phyloP scores from a whole-genome alignment of 37 sponge, comb jelly and placozoan species.

The Tethya wilhelma region DNA sequence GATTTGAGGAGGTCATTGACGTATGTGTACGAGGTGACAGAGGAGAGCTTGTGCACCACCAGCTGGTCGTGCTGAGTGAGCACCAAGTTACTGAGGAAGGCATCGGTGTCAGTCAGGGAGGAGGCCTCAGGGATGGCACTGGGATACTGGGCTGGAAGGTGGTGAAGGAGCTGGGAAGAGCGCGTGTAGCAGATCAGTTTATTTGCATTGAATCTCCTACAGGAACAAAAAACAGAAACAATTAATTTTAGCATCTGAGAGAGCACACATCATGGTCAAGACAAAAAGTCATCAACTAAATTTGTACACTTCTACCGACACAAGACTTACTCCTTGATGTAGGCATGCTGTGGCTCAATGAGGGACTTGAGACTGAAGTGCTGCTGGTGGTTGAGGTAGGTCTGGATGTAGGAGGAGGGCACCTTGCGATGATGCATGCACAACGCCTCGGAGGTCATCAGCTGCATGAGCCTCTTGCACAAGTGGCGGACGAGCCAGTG shows the following conservation, averaged over 20 bases:
- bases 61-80: slow-evolving; percentile 16
- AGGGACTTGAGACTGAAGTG: slow-evolving; percentile 81
- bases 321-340: background rate
- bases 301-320: background rate
- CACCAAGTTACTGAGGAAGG: slow-evolving; percentile 20
- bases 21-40: slow-evolving; percentile 47
- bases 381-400: slow-evolving; percentile 78
- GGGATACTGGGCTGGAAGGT: slow-evolving; percentile 68
- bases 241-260: no score
- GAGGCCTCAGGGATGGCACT: background rate
- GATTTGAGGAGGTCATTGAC: slow-evolving; percentile 45
- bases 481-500: slow-evolving; percentile 50
- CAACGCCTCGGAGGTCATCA: slow-evolving; percentile 71
- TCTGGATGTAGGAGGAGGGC: slow-evolving; percentile 47
- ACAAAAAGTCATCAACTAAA: slow-evolving; percentile 3
- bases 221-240: background rate
- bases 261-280: no score
- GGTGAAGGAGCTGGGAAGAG: slow-evolving; percentile 66
- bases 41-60: slow-evolving; percentile 61
- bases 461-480: slow-evolving; percentile 53
- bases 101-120: background rate
- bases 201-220: slow-evolving; percentile 20
- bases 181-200: slow-evolving; percentile 83
- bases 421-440: slow-evolving; percentile 24
- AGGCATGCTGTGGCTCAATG: slow-evolving; percentile 10